Evolutionary conservation across 2,113 vertebrate genomes (phyloP).

Genomic region (Mesembrinibis cayennensis): DNA sequence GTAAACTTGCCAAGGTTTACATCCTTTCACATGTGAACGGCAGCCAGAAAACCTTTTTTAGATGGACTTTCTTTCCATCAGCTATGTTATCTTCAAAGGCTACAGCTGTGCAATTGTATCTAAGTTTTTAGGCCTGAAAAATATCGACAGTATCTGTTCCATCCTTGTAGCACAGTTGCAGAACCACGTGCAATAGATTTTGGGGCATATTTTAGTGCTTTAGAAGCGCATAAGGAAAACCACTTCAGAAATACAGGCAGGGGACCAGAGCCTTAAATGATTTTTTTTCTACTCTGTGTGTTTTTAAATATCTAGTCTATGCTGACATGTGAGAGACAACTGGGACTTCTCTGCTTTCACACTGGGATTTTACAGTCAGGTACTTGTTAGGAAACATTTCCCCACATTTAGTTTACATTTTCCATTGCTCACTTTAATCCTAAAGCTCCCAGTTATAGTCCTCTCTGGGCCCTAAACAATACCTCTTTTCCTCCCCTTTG

Average conservation of each 20-base stretch:
- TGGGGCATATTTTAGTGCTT: background rate
- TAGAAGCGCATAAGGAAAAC: background rate
- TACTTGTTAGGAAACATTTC: background rate
- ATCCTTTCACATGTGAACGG: fast-evolving
- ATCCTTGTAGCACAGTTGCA: background rate
- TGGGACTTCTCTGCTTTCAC: background rate
- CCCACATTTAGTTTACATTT: background rate
- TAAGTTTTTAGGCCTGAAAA: background rate
- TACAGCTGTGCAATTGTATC: background rate
- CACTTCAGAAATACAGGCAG: background rate
- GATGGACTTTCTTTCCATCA: background rate
- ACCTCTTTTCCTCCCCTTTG: background rate
- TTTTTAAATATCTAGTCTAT: background rate
- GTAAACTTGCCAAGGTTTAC: background rate
- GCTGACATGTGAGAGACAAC: background rate
- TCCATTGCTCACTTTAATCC: background rate
- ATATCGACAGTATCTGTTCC: fast-evolving
- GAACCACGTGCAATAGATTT: background rate
- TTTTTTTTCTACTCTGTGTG: background rate
- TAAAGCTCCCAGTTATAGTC: background rate
- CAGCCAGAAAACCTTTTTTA: background rate
- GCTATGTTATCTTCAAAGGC: background rate
- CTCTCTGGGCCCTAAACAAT: background rate
- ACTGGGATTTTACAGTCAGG: background rate
- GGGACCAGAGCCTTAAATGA: background rate